Evolutionary conservation across 2,888 invertebrate genomes (phyloP).

Genomic region (Hypena proboscidalis): DNA sequence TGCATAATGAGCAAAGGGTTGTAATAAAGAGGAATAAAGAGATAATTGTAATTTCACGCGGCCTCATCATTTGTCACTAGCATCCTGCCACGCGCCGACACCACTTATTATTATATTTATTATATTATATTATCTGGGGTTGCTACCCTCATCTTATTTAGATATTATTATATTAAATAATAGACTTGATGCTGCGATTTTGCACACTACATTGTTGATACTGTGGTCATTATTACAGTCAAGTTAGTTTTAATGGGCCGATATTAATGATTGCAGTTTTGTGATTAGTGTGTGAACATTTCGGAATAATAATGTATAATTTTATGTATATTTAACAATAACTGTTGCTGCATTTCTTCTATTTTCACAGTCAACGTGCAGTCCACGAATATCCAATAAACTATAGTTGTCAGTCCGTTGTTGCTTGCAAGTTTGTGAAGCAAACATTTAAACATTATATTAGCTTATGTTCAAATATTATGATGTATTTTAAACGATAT

Average conservation of each 20-base stretch:
- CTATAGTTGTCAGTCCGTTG: too few species aligned
- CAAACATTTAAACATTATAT: too few species aligned
- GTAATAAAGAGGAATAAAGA: constrained; percentile 66
- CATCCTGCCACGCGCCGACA: constrained; percentile 80
- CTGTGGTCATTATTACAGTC: constrained; percentile 10
- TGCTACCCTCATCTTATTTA: constrained; percentile 75
- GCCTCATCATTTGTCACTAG: constrained; percentile 82
- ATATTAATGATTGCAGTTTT: constrained; percentile 3
- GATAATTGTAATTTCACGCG: constrained; percentile 83
- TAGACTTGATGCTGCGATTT: constrained; percentile 40
- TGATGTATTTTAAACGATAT: too few species aligned
- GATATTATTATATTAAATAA: constrained; percentile 71
- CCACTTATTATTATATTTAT: constrained; percentile 80
- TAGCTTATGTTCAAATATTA: too few species aligned
- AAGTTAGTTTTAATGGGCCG: constrained; percentile 5
- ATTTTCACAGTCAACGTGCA: constrained; percentile 1
- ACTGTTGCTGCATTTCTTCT: too few species aligned
- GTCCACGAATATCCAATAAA: too few species aligned
- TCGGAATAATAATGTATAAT: too few species aligned
- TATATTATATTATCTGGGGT: constrained; percentile 76
- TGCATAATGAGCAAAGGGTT: constrained; percentile 79
- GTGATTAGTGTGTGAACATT: constrained; percentile 1
- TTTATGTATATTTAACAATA: too few species aligned
- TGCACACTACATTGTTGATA: constrained; percentile 33
- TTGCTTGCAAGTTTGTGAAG: too few species aligned